Percentiles rank a stretch among this genome's conserved stretches.
Conservation (phyloP, 2,888 invertebrate genomes). For the Toxonevra muliebris region DNA sequence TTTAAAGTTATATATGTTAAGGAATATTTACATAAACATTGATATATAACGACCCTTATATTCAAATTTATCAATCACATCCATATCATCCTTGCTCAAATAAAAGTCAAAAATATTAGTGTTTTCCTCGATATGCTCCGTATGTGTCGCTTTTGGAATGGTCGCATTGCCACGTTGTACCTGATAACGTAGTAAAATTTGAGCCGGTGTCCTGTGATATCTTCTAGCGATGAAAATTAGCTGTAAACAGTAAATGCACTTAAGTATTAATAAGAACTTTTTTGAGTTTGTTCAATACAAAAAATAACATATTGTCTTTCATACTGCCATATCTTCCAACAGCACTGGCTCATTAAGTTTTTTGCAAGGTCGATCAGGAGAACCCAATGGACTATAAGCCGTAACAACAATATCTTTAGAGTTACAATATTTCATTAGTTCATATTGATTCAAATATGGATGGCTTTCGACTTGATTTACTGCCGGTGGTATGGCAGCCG, state of each 20-base stretch:
- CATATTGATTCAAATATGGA: conserved; percentile 77
- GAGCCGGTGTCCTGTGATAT: conserved; percentile 72
- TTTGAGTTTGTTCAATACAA: no score
- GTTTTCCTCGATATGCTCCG: conserved; percentile 75
- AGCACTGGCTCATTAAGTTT: conserved; percentile 35
- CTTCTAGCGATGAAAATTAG: conserved; percentile 65
- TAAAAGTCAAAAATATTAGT: conserved; percentile 80
- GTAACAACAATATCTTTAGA: conserved; percentile 73
- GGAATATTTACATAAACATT: no score
- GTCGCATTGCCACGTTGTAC: conserved; percentile 76
- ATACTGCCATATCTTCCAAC: conserved; percentile 28
- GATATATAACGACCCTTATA: no score
- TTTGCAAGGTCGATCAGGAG: conserved; percentile 65
- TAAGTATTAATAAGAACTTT: no score
- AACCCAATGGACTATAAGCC: conserved; percentile 86
- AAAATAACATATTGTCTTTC: conserved; percentile 72
- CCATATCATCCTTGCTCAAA: conserved; percentile 56
- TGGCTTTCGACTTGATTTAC: conserved; percentile 78
- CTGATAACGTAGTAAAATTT: conserved; percentile 73
- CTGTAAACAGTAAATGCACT: no score
- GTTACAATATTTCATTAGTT: conserved; percentile 75
- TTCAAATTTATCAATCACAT: conserved; percentile 26
- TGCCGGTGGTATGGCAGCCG: conserved; percentile 71
- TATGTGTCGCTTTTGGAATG: conserved; percentile 85
- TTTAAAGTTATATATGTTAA: no score